Percentiles rank a stretch among this genome's conserved stretches.
These are phyloP conservation scores for Sprattus sprattus DNA, from an alignment of 2,113 vertebrate genomes.

Conservation along the genomic window DNA sequence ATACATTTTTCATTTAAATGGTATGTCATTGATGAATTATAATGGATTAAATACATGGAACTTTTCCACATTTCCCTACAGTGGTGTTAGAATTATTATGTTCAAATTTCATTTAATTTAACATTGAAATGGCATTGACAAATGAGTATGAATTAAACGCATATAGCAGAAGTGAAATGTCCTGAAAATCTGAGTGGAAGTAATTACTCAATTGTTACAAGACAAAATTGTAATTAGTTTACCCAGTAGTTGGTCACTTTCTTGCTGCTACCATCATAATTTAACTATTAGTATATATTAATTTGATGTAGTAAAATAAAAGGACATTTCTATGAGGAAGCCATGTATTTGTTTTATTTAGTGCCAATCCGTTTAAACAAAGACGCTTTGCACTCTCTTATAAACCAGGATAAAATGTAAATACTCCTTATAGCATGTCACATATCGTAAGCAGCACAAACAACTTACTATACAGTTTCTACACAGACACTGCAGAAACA, in stretches of 20 bases:
- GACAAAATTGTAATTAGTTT: neutral
- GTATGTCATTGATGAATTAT: neutral
- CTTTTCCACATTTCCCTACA: neutral
- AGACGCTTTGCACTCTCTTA: neutral
- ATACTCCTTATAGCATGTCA: neutral
- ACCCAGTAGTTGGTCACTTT: neutral
- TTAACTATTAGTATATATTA: neutral
- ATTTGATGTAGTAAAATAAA: neutral
- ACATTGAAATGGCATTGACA: conserved; percentile 6
- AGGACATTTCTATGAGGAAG: neutral
- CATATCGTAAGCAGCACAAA: neutral
- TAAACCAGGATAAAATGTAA: neutral
- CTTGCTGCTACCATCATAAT: neutral
- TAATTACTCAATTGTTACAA: conserved; percentile 1
- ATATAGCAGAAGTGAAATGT: neutral
- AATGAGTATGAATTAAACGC: conserved; percentile 7
- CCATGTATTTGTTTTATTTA: neutral
- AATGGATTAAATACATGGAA: neutral
- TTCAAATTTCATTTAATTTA: neutral
- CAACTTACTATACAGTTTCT: neutral
- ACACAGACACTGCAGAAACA: neutral
- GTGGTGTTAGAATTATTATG: neutral
- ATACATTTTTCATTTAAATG: conserved; percentile 6
- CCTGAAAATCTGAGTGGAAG: neutral
- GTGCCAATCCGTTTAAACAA: neutral